Conservation (phyloP, 2,888 invertebrate genomes). For the Trileptium ribeirensis region DNA sequence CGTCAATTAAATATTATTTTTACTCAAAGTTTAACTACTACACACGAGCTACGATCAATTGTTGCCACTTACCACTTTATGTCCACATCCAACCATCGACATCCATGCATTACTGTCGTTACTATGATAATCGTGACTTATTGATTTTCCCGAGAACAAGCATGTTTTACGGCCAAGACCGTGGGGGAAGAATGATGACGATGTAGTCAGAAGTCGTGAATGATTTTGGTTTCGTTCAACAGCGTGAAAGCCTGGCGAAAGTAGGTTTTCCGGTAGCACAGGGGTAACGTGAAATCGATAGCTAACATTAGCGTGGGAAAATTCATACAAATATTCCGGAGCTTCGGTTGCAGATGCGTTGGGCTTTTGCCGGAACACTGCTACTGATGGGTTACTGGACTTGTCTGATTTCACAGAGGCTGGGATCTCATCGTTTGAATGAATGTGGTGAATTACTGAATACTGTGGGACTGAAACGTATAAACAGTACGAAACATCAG, state of each 20-base stretch:
- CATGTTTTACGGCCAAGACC: background rate
- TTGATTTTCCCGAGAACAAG: background rate
- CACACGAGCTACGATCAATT: too few species aligned
- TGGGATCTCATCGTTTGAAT: too few species aligned
- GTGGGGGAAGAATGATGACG: background rate
- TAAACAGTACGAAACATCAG: too few species aligned
- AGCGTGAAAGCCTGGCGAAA: background rate
- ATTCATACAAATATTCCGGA: background rate
- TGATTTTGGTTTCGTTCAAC: background rate
- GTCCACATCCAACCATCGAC: background rate
- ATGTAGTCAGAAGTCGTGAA: background rate
- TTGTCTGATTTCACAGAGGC: too few species aligned
- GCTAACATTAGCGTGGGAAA: background rate
- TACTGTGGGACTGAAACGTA: too few species aligned
- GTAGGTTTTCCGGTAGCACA: background rate
- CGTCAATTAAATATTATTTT: too few species aligned
- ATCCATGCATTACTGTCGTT: background rate
- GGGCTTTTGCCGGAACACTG: too few species aligned
- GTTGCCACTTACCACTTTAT: background rate
- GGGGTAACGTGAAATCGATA: background rate
- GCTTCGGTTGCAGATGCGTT: too few species aligned
- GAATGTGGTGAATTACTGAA: too few species aligned
- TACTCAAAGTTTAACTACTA: too few species aligned
- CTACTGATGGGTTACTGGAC: too few species aligned
- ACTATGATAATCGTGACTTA: background rate